Evolutionary conservation across 1,140 invertebrate species (phyloP).

Genomic region (Drosophila athabasca): DNA sequence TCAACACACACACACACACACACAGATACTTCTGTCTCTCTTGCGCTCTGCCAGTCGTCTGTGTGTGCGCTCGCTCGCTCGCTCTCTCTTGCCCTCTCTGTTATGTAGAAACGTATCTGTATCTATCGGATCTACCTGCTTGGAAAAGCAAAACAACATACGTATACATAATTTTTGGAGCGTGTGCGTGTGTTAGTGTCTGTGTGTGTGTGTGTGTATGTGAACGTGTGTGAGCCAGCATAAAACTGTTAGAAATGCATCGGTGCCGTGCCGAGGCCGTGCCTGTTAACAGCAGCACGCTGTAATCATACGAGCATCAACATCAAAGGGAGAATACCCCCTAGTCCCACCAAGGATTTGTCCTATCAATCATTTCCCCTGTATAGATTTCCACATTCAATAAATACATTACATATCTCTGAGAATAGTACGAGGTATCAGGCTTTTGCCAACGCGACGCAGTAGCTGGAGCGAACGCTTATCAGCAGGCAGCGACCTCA

Average conservation of each 20-base stretch:
- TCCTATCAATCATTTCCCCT: too few relatives aligned
- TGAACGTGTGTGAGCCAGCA: conserved; percentile 25
- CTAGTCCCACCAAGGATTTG: too few relatives aligned
- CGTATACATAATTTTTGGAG: conserved; percentile 21
- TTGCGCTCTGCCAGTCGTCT: background rate
- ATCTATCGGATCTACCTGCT: conserved; percentile 59
- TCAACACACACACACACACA: conserved; percentile 20
- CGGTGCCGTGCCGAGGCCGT: conserved; percentile 11
- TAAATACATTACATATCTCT: too few relatives aligned
- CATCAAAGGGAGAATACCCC: background rate
- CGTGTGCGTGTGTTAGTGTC: conserved; percentile 14
- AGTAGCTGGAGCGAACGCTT: too few relatives aligned
- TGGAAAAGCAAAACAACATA: conserved; percentile 52
- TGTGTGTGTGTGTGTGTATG: conserved; percentile 8
- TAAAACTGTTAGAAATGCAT: conserved; percentile 43
- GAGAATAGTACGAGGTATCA: too few relatives aligned
- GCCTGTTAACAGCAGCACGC: conserved; percentile 19
- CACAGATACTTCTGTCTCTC: conserved; percentile 2
- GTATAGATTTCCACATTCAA: too few relatives aligned
- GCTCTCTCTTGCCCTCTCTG: conserved; percentile 32
- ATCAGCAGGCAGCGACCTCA: background rate
- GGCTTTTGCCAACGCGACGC: too few relatives aligned
- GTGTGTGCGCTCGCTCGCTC: background rate
- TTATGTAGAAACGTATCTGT: conserved; percentile 23
- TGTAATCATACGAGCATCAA: background rate